phyloP scores from a whole-genome alignment of 2,888 invertebrate species.

The Hipparchia semele region DNA sequence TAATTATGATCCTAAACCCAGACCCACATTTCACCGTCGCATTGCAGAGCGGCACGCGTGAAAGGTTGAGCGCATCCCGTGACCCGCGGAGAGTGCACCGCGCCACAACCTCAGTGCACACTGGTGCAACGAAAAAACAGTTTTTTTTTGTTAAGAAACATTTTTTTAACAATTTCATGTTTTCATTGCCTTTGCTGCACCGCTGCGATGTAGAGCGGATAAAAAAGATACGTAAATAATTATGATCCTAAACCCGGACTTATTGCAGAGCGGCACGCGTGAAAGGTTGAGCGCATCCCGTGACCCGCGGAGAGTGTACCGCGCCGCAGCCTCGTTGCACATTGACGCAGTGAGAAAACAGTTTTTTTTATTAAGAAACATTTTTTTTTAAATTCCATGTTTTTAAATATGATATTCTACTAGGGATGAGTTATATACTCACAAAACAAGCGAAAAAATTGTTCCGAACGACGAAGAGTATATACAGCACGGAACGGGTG shows the following conservation, averaged over 20 bases:
- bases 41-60: slow-evolving; percentile 71
- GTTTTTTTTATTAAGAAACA: too few species aligned
- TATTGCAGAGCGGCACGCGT: slow-evolving; percentile 70
- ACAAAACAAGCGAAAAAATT: too few species aligned
- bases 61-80: slow-evolving; percentile 82
- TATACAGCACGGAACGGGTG: slow-evolving; percentile 68
- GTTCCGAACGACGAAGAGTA: too few species aligned
- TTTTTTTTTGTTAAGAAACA: too few species aligned
- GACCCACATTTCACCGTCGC: slow-evolving; percentile 51
- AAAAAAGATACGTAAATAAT: too few species aligned
- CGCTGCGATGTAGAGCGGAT: too few species aligned
- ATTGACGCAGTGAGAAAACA: neutral
- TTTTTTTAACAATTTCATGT: too few species aligned
- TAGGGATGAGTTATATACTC: too few species aligned
- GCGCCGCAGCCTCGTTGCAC: slow-evolving; percentile 32
- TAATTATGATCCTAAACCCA: slow-evolving; percentile 13
- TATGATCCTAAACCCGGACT: slow-evolving; percentile 33
- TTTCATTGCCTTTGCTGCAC: too few species aligned
- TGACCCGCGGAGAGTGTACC: slow-evolving; percentile 75
- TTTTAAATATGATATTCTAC: too few species aligned
- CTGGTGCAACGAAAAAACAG: neutral
- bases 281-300: slow-evolving; percentile 82
- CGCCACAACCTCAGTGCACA: slow-evolving; percentile 33
- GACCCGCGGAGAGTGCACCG: slow-evolving; percentile 73
- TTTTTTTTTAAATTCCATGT: too few species aligned